Evolutionary conservation across 2,888 invertebrate species (phyloP), one percentile per base, ranked within the genome.

Genomic region (Tricholauxania praeusta): DNA sequence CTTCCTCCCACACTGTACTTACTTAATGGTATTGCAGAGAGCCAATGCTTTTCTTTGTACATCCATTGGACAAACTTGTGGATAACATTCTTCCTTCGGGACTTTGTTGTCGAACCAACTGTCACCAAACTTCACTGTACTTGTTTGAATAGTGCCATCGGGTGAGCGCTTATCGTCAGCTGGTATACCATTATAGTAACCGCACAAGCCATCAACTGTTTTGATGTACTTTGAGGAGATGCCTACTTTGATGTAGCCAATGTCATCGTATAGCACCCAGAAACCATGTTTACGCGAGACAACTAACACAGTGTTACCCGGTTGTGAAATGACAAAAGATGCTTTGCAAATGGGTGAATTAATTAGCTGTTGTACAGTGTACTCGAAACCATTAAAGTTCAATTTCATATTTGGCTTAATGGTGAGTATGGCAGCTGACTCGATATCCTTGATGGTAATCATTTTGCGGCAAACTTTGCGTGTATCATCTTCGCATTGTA

Each of bases 161-260:
- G 95, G 95, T 75, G 90, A 89, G 3, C 91, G 89, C 65, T 92
- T 91, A 83, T 96, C 96, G 85, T 95, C 94, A 59, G 82, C 80
- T 0, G 88, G 80, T 47, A 89, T 86, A 1, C 91, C 92, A 85
- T 94, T 93, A 84, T 91, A 94, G 73, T 90, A 92, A 2, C 96
- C 96, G 83, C 96, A 96, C 12, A 96, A 87, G 0, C 96, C 96
- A 80, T 94, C 93, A 0, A 95, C 92, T 57, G 90, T 89, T 12
- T 90, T 89, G 74, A 88, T 84, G 78, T 92, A 88, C 78, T 90
- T 90, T 68, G 91, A 90, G 0, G 90, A 88, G 0, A 94, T 92
- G 76, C 93, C 93, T 78, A 96, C 89, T 85, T 92, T 93, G 0
- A 92, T 89, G 82, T 92, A 91, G 3, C 92, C 92, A 70, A 91